Evolutionary conservation across 2,113 vertebrate species (phyloP), one percentile per base, ranked within the genome.

Genomic region (Sceloporus tristichus): DNA sequence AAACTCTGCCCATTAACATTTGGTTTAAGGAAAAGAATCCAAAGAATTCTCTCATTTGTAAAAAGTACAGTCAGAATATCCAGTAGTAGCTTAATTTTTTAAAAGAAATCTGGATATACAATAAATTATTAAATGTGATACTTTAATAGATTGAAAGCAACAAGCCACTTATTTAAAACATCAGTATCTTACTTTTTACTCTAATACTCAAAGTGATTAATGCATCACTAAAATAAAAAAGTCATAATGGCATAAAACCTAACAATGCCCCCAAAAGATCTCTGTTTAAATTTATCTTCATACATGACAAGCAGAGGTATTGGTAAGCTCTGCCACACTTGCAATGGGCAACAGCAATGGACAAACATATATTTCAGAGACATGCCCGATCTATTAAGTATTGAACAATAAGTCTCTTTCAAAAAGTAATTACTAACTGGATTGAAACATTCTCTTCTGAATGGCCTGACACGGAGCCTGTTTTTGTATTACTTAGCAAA

Each of bases 381-480:
- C 87, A 81, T 40, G 13, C 11, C 83, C 21, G 18, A 82, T 77
- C 68, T 14, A 73, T 80, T 10, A 34, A 84, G n/a, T n/a, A 59
- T 79, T 87, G 81, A 90, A 79, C 23, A 80, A 86, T 34, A 89
- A 90, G 85, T 77, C 82, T 90, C 91, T 79, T 89, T 90, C 40
- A 79, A 53, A 88, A 42, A 84, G 1, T 0, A 0, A 92, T 91
- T 87, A 65, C 34, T 87, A 91, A 86, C 82, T 93, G 87, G 84
- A 88, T 90, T 90, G 71, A 93, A 95, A 91, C 1, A 53, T 81
- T 88, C 88, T 84, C 85, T 93, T 95, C 90, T 87, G 93, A 92
- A 86, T 23, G 40, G 91, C 62, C 66, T 89, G 87, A 90, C 79
- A 83, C 16, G 86, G 92, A 90, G 90, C 76, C 77, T 79, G 85